Evolutionary conservation across 2,113 vertebrate species (phyloP).

Genomic region (Python bivittatus): DNA sequence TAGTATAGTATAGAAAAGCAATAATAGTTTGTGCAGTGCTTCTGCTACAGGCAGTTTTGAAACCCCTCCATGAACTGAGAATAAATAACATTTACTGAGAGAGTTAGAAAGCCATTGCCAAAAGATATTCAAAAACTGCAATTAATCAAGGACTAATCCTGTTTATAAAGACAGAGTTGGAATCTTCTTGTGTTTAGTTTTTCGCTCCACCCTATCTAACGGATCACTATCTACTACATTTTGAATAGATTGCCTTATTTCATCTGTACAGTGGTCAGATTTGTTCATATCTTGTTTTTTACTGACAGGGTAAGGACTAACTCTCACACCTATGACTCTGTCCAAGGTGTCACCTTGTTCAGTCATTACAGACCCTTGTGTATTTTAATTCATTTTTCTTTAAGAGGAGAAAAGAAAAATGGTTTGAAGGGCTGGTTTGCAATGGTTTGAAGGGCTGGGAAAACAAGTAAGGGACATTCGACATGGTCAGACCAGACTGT

Average conservation of each 20-base stretch:
- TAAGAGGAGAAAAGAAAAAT: not conserved
- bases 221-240: not conserved
- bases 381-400: not conserved
- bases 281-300: not conserved
- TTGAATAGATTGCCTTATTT: not conserved
- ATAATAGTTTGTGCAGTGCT: not conserved
- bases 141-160: not conserved
- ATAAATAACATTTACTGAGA: not conserved
- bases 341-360: not conserved
- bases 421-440: not conserved
- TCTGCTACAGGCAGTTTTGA: not conserved
- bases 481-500: not conserved
- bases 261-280: not conserved
- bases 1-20: not conserved
- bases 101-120: not conserved
- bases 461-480: not conserved
- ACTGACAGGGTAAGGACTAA: not conserved
- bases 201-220: not conserved
- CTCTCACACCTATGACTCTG: not conserved
- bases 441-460: not conserved
- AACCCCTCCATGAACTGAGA: not conserved
- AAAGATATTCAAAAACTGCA: not conserved
- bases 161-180: not conserved
- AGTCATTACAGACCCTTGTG: not conserved
- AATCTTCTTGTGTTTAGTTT: not conserved